Conservation (phyloP, 2,888 invertebrate genomes). For the Agrochola macilenta region DNA sequence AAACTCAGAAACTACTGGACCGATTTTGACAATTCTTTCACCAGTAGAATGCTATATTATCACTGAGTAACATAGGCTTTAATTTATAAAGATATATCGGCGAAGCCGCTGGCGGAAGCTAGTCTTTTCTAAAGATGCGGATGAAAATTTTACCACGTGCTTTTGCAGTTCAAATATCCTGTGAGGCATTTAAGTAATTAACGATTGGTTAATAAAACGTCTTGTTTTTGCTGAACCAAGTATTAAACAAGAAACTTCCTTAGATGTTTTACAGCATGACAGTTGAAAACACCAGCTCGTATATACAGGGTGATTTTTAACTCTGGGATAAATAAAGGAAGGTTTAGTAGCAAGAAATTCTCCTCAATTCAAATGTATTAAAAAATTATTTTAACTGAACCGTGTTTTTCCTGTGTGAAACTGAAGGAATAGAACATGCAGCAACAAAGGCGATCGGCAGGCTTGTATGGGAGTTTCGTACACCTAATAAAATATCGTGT, state of each 20-base stretch:
- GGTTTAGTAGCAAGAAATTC: not conserved
- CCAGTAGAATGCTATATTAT: too few relatives aligned
- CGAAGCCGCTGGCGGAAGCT: too few relatives aligned
- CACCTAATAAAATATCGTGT: too few relatives aligned
- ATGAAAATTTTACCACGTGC: not conserved
- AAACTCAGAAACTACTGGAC: too few relatives aligned
- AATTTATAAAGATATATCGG: too few relatives aligned
- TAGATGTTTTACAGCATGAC: conserved; percentile 22
- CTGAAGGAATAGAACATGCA: not conserved
- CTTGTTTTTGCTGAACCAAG: not conserved
- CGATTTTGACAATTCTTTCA: too few relatives aligned
- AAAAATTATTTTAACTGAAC: not conserved
- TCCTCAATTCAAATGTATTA: not conserved
- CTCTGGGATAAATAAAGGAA: not conserved
- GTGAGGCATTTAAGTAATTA: not conserved
- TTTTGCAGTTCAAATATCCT: not conserved
- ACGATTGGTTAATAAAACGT: not conserved
- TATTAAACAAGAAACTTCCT: conserved; percentile 15
- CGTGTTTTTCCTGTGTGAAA: not conserved
- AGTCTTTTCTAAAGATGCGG: not conserved
- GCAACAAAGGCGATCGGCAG: too few relatives aligned
- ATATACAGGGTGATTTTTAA: conserved; percentile 20
- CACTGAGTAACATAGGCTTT: too few relatives aligned
- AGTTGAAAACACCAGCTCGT: conserved; percentile 22
- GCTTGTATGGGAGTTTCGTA: too few relatives aligned